A percentile compares a stretch with the other conserved stretches of the same genome.
phyloP scores from a whole-genome alignment of 2,113 vertebrate genomes.

The Bos javanicus region DNA sequence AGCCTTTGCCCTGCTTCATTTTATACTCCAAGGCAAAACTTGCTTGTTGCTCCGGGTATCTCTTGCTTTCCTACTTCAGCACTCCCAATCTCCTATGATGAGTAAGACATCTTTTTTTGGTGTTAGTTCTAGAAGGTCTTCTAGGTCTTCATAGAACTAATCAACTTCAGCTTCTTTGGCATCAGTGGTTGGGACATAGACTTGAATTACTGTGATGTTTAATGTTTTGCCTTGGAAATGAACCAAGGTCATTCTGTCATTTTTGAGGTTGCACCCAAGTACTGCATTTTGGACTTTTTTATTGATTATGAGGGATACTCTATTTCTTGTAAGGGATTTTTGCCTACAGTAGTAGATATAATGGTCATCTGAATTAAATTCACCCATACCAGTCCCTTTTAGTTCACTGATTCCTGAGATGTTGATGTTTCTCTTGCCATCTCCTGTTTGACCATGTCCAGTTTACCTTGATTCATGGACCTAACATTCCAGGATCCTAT shows the following conservation, averaged over 20 bases:
- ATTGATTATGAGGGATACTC: background rate
- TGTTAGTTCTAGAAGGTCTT: background rate
- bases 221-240: background rate
- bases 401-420: background rate
- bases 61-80: background rate
- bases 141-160: background rate
- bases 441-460: background rate
- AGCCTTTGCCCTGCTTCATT: background rate
- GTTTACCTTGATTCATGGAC: background rate
- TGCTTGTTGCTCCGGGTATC: background rate
- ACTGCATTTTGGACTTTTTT: background rate
- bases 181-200: background rate
- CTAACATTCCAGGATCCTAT: background rate
- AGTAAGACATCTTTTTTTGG: background rate
- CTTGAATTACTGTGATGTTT: background rate
- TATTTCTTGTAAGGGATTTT: background rate
- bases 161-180: background rate
- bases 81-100: background rate
- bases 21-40: background rate
- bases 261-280: background rate
- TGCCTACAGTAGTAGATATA: background rate
- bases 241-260: background rate
- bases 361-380: background rate
- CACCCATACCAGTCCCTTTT: background rate
- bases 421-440: background rate